These are phyloP conservation scores for Tachina grossa DNA, from an alignment of 2,888 invertebrate genomes.

Conservation along the genomic window DNA sequence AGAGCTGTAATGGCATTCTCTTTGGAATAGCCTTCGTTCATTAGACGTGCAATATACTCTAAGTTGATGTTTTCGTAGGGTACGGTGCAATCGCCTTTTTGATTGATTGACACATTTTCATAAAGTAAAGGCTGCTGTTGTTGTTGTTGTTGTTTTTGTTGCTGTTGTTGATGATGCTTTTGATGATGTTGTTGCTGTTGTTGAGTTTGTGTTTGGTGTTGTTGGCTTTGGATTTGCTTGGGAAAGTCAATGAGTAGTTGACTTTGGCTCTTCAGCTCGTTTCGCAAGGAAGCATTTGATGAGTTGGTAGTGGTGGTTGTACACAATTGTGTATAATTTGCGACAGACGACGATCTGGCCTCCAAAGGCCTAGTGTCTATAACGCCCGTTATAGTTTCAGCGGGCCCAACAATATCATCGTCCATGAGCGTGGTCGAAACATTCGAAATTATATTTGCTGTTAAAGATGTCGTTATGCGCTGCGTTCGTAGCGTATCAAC, in stretches of 20 bases:
- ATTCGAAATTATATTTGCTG: constrained; percentile 47
- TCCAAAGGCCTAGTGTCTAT: constrained; percentile 85
- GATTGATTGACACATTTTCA: constrained; percentile 83
- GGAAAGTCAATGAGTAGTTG: constrained; percentile 39
- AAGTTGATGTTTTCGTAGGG: constrained; percentile 95
- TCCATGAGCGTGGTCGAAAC: constrained; percentile 75
- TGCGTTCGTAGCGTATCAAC: constrained; percentile 79
- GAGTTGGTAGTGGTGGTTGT: constrained; percentile 76
- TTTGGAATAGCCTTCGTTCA: constrained; percentile 94
- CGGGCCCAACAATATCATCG: constrained; percentile 86
- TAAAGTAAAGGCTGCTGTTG: constrained; percentile 81
- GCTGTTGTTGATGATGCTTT: constrained; percentile 64
- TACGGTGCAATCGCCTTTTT: constrained; percentile 84
- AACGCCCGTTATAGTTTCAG: constrained; percentile 88
- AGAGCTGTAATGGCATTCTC: constrained; percentile 95
- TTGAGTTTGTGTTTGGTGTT: constrained; percentile 61
- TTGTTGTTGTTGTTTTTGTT: constrained; percentile 67
- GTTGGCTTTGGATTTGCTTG: constrained; percentile 44
- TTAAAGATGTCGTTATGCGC: constrained; percentile 74
- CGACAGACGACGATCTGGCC: constrained; percentile 77
- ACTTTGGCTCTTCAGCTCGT: constrained; percentile 59
- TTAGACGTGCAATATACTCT: constrained; percentile 94
- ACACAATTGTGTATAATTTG: constrained; percentile 78
- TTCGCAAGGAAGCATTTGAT: constrained; percentile 54
- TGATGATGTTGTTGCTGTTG: constrained; percentile 70